Conservation (phyloP, 2,113 vertebrate genomes). For the Hemichromis elongatus region DNA sequence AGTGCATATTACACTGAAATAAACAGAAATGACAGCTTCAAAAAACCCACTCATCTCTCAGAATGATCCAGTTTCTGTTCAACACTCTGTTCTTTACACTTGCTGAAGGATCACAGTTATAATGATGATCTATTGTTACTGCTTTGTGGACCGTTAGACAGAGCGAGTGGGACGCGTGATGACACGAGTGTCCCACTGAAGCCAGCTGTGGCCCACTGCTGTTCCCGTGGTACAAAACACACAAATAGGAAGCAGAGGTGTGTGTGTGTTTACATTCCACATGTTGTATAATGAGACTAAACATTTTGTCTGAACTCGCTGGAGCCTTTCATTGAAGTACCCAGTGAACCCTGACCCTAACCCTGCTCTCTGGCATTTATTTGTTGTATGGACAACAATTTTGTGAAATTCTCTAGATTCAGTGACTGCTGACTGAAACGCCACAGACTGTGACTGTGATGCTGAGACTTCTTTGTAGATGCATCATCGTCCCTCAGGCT, state of each 20-base stretch:
- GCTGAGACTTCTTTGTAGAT: neutral
- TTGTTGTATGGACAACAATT: neutral
- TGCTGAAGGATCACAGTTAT: neutral
- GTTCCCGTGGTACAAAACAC: neutral
- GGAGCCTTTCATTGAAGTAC: no score
- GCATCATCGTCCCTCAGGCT: neutral
- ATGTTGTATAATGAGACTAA: neutral
- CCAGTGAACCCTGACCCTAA: no score
- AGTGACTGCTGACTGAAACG: neutral
- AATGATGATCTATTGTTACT: accelerated
- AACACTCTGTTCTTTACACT: neutral
- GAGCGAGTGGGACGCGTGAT: accelerated
- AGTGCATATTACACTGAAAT: neutral
- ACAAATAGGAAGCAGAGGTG: accelerated
- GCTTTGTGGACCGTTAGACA: neutral
- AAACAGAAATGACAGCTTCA: neutral
- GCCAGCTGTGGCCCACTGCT: neutral
- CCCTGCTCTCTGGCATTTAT: no score
- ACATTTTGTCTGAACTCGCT: neutral
- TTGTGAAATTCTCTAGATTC: neutral
- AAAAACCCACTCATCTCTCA: accelerated
- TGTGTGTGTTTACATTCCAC: neutral
- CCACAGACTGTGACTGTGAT: accelerated
- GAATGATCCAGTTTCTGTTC: neutral
- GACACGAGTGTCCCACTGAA: accelerated